Percentiles rank a stretch among this genome's conserved stretches.
Conservation (phyloP, 2,113 vertebrate genomes). For the Phyllopteryx taeniolatus region DNA sequence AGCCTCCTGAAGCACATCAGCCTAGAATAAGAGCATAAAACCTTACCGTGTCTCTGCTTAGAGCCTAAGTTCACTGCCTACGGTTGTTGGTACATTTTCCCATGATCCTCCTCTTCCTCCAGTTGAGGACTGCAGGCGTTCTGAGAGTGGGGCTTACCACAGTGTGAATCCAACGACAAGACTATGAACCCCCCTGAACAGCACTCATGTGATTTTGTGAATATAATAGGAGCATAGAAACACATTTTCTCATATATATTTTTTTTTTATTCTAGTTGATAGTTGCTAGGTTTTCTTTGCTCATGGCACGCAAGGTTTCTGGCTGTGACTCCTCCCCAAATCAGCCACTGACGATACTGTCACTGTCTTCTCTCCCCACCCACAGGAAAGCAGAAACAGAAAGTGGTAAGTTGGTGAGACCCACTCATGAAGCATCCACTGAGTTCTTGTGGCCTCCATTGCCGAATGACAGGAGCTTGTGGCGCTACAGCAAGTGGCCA, state of each 20-base stretch:
- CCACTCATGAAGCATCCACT: constrained; percentile 30
- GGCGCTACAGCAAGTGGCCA: constrained; percentile 4
- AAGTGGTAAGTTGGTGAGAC: constrained; percentile 90
- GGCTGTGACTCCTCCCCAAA: constrained; percentile 7
- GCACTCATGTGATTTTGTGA: constrained; percentile 66
- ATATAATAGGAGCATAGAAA: constrained; percentile 66
- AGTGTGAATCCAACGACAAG: constrained; percentile 65
- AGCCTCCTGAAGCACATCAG: constrained; percentile 23
- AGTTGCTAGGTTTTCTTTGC: constrained; percentile 56
- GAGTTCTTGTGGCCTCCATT: constrained; percentile 25
- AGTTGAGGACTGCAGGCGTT: constrained; percentile 74
- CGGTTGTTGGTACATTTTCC: constrained; percentile 64
- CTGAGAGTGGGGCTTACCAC: constrained; percentile 68
- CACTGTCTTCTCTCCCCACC: constrained; percentile 73
- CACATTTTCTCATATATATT: constrained; percentile 15
- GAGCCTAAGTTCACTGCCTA: constrained; percentile 64
- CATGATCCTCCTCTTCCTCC: constrained; percentile 75
- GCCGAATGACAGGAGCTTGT: constrained; percentile 17
- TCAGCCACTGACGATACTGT: constrained; percentile 56
- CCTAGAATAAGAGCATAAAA: constrained; percentile 47
- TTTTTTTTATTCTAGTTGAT: constrained; percentile 23
- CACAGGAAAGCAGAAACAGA: constrained; percentile 98
- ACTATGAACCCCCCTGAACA: constrained; percentile 63
- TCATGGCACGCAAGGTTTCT: constrained; percentile 16
- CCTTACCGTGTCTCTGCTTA: constrained; percentile 61